Percentiles rank a stretch among this genome's conserved stretches.
Evolutionary conservation across 2,797 vertebrate genomes (phyloP).

Genomic region (Toxotes lorentzi): DNA sequence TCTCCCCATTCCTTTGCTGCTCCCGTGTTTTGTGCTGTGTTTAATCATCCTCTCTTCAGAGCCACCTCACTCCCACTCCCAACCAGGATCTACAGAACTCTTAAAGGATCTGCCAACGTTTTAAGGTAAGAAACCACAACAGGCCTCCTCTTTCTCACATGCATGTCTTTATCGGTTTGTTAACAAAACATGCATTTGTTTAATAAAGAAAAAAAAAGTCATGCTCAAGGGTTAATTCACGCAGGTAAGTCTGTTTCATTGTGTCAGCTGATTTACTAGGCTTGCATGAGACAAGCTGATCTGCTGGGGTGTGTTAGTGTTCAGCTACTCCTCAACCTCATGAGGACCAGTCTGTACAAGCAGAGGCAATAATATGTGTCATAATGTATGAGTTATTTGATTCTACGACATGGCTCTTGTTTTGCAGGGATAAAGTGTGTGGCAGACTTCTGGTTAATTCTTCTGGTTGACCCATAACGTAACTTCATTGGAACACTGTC

Average conservation of each 20-base stretch:
- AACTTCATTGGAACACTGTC: background rate
- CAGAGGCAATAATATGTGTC: conserved; percentile 5
- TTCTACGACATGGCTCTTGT: background rate
- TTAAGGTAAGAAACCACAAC: conserved; percentile 69
- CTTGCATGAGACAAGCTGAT: background rate
- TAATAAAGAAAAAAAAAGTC: background rate
- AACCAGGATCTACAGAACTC: conserved; percentile 14
- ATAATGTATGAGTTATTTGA: background rate
- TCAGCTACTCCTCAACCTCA: background rate
- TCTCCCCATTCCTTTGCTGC: conserved; percentile 17
- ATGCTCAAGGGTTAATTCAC: background rate
- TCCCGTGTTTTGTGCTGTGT: conserved; percentile 26
- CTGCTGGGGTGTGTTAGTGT: background rate
- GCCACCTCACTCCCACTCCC: conserved; percentile 4
- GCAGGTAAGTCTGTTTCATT: background rate
- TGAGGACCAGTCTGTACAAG: conserved; percentile 47
- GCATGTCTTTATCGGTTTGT: background rate
- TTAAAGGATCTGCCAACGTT: conserved; percentile 1
- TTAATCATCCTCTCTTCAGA: conserved; percentile 29
- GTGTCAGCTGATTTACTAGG: background rate
- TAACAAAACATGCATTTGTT: background rate
- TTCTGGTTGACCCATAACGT: background rate
- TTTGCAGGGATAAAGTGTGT: no score
- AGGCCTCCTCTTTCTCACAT: background rate
- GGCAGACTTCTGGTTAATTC: background rate